phyloP scores from a whole-genome alignment of 2,797 vertebrate species.

The Poecilia wingei region DNA sequence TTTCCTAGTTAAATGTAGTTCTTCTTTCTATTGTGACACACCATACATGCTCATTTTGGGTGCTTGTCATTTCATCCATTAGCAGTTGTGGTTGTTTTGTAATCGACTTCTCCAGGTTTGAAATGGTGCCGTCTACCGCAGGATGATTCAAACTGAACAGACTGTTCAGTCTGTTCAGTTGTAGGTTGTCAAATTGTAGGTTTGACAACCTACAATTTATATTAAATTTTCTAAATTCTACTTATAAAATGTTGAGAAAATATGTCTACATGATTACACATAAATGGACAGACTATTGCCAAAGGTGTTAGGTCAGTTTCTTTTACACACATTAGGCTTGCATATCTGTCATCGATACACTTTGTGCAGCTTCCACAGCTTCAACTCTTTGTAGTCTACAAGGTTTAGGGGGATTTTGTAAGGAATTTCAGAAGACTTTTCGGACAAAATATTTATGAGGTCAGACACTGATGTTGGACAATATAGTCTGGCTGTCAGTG shows the following conservation, averaged over 20 bases:
- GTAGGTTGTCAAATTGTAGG: too few relatives aligned
- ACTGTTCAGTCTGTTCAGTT: too few relatives aligned
- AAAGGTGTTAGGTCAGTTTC: not conserved
- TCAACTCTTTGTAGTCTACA: not conserved
- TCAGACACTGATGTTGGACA: not conserved
- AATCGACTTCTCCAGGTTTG: not conserved
- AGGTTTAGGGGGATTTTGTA: not conserved
- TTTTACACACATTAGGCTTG: not conserved
- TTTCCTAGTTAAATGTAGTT: not conserved
- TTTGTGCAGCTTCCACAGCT: not conserved
- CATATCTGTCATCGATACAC: not conserved
- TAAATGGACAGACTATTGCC: not conserved
- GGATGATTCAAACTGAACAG: not conserved
- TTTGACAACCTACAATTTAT: not conserved
- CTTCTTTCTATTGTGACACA: not conserved
- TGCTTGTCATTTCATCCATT: constrained; percentile 3
- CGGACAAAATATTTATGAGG: not conserved
- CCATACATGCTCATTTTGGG: not conserved
- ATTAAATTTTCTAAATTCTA: not conserved
- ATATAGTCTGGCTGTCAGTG: not conserved
- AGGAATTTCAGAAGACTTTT: not conserved
- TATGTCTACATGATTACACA: not conserved
- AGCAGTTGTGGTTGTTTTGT: not conserved
- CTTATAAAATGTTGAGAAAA: not conserved
- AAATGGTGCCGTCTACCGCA: not conserved